Percentiles rank a stretch among this genome's conserved stretches.
These are phyloP conservation scores for Pseudochirops corinnae DNA, from an alignment of 2,797 vertebrate species.

Conservation along the genomic window DNA sequence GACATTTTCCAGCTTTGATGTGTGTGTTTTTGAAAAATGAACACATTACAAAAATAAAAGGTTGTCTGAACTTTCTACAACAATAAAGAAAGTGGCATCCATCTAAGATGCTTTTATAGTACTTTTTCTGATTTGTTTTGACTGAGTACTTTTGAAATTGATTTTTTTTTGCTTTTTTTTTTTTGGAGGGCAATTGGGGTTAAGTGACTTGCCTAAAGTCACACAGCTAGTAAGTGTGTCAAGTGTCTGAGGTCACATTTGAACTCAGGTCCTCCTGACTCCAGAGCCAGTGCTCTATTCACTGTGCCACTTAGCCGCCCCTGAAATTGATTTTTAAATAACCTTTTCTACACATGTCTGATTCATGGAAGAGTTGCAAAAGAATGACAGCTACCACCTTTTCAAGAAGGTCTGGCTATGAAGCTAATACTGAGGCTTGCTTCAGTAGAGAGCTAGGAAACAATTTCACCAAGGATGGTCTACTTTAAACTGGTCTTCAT, in stretches of 20 bases:
- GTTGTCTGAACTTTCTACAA: slow-evolving; percentile 18
- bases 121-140: slow-evolving; percentile 24
- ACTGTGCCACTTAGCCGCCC: no score
- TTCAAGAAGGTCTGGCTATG: background rate
- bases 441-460: slow-evolving; percentile 35
- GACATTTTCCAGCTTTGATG: background rate
- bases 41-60: slow-evolving; percentile 24
- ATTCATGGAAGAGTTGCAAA: background rate
- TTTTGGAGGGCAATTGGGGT: no score
- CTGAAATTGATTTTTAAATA: slow-evolving; percentile 21
- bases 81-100: background rate
- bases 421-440: background rate
- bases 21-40: background rate
- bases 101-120: background rate
- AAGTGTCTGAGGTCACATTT: no score
- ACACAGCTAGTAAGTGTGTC: no score
- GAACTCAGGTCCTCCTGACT: no score
- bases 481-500: slow-evolving; percentile 23
- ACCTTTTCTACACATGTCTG: background rate
- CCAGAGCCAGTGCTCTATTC: no score
- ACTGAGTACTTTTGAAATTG: slow-evolving; percentile 22
- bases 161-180: background rate
- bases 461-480: slow-evolving; percentile 13
- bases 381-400: slow-evolving; percentile 26
- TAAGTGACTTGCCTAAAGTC: no score